Percentiles rank a stretch among this genome's conserved stretches.
phyloP scores from a whole-genome alignment of 2,888 invertebrate species.

The Leptopilina drosophilae region DNA sequence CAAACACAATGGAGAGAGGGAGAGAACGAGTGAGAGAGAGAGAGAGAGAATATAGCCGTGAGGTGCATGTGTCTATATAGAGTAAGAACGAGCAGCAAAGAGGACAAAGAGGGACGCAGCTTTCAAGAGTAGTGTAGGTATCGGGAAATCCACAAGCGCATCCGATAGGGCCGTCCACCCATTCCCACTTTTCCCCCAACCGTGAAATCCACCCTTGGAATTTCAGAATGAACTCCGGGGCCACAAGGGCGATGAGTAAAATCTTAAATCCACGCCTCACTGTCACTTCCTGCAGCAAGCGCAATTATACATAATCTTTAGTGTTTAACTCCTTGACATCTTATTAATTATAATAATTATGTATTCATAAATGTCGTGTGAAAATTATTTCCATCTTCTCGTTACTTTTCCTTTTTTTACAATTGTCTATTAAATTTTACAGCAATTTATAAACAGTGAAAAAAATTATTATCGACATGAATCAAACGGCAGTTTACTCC shows the following conservation, averaged over 20 bases:
- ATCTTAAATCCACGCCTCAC: constrained; percentile 2
- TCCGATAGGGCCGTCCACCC: constrained; percentile 29
- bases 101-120: constrained; percentile 53
- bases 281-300: neutral
- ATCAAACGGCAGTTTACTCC: no score
- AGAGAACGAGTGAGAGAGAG: neutral
- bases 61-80: constrained; percentile 48
- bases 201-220: constrained; percentile 51
- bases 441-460: no score
- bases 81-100: constrained; percentile 47
- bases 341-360: no score
- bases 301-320: no score
- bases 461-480: no score
- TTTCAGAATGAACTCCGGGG: constrained; percentile 39
- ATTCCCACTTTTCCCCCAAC: constrained; percentile 47
- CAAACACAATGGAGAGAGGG: constrained; percentile 59
- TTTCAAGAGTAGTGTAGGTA: constrained; percentile 52
- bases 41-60: constrained; percentile 39
- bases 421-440: no score
- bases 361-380: no score
- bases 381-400: no score
- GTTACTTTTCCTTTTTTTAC: no score
- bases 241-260: constrained; percentile 19
- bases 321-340: no score
- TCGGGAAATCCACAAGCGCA: constrained; percentile 55